A percentile compares a stretch with the other conserved stretches of the same genome.
phyloP scores from a whole-genome alignment of 2,113 vertebrate genomes.

The Lagopus leucura region DNA sequence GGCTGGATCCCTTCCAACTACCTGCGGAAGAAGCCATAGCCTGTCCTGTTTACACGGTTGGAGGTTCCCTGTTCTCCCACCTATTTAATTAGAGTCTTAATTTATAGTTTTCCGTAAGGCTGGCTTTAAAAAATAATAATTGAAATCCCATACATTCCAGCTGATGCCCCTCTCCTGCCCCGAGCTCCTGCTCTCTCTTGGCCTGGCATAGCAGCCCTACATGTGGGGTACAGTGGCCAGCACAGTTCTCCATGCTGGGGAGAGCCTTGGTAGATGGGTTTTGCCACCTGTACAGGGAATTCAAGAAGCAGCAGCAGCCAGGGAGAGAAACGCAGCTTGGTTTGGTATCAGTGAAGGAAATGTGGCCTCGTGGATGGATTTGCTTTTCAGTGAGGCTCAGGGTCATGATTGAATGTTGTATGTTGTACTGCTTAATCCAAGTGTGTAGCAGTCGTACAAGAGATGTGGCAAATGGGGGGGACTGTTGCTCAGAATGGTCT shows the following conservation, averaged over 20 bases:
- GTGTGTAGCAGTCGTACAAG: not conserved
- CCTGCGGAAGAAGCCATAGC: constrained; percentile 93
- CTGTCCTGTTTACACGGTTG: not conserved
- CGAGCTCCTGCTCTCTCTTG: not conserved
- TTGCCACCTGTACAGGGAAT: not conserved
- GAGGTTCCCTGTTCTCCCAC: constrained; percentile 45
- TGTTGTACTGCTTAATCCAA: not conserved
- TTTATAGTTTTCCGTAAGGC: constrained; percentile 77
- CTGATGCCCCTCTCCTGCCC: not conserved
- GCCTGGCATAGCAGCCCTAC: rapidly evolving
- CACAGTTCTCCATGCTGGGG: not conserved
- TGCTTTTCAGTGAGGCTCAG: not conserved
- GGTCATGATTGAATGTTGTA: not conserved
- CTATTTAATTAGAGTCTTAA: constrained; percentile 85
- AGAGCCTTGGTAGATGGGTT: not conserved
- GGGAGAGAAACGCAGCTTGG: not conserved
- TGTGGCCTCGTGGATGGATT: not conserved
- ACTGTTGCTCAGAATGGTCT: not conserved
- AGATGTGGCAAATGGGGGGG: not conserved
- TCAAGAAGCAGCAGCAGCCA: not conserved
- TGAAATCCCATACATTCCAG: constrained; percentile 10
- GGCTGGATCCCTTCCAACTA: constrained; percentile 99
- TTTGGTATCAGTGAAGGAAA: not conserved
- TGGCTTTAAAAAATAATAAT: constrained; percentile 44
- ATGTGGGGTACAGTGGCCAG: not conserved